phyloP scores from a whole-genome alignment of 2,113 vertebrate genomes.

The Chrysemys picta region DNA sequence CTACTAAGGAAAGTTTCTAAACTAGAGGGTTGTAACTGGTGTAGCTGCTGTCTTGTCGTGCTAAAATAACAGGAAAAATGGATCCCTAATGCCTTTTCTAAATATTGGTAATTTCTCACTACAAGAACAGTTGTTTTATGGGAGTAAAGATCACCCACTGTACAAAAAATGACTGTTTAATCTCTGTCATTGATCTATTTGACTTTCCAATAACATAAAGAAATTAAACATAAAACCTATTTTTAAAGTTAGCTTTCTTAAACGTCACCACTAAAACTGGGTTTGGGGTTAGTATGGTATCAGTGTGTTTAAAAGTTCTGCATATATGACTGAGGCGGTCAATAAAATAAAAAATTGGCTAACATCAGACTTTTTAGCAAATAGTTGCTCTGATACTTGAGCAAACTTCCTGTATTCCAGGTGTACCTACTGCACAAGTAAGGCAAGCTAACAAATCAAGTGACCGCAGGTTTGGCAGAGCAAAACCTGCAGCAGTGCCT shows the following conservation, averaged over 20 bases:
- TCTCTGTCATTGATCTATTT: neutral
- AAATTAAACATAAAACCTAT: neutral
- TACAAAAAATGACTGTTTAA: neutral
- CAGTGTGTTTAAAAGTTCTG: neutral
- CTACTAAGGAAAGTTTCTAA: conserved; percentile 30
- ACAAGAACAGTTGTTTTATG: neutral
- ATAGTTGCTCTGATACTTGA: conserved; percentile 70
- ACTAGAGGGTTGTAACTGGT: neutral
- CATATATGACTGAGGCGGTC: neutral
- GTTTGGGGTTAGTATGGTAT: neutral
- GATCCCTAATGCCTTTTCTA: conserved; percentile 31
- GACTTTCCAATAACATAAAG: neutral
- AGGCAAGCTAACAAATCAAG: conserved; percentile 73
- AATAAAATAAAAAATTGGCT: neutral
- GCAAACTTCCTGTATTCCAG: conserved; percentile 83
- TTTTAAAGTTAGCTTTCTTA: neutral
- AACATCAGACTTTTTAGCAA: neutral
- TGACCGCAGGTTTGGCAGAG: conserved; percentile 65
- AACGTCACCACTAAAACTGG: neutral
- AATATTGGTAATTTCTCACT: neutral
- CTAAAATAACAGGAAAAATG: conserved; percentile 1
- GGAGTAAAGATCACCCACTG: neutral
- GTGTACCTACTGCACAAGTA: conserved; percentile 70
- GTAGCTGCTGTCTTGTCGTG: neutral
- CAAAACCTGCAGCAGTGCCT: conserved; percentile 55